A percentile compares a stretch with the other conserved stretches of the same genome.
Conservation (phyloP, 2,113 vertebrate genomes). For the Grammomys surdaster region DNA sequence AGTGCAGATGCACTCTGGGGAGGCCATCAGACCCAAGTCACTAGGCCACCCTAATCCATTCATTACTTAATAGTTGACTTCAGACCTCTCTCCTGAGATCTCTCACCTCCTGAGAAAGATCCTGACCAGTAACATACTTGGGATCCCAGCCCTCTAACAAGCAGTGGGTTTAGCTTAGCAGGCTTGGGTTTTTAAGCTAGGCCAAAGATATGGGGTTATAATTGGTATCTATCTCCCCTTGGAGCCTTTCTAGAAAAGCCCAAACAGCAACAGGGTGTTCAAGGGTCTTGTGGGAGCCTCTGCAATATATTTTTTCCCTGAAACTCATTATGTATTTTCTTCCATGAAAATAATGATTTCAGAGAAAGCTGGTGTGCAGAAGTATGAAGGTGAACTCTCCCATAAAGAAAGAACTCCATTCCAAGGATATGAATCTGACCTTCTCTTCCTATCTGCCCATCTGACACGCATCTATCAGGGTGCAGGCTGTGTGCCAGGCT, state of each 20-base stretch:
- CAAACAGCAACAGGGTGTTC: background rate
- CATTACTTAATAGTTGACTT: background rate
- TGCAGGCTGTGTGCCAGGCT: fast-evolving
- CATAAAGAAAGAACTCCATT: background rate
- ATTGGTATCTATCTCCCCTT: background rate
- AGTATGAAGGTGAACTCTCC: background rate
- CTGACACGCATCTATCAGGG: background rate
- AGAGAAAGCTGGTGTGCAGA: background rate
- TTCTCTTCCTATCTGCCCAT: background rate
- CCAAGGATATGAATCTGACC: background rate
- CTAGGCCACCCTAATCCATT: fast-evolving
- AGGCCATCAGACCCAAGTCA: background rate
- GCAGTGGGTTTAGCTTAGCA: too few relatives aligned
- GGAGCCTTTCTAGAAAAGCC: background rate
- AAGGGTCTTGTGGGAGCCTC: background rate
- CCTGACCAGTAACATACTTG: background rate
- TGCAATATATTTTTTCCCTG: background rate
- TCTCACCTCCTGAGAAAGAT: background rate
- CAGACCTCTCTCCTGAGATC: background rate
- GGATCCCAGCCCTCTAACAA: background rate
- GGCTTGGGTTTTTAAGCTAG: background rate
- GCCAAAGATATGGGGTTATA: background rate
- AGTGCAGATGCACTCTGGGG: fast-evolving
- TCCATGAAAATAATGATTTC: conserved; percentile 14
- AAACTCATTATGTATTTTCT: background rate